A percentile compares a stretch with the other conserved stretches of the same genome.
Evolutionary conservation across 2,797 vertebrate genomes (phyloP).

Genomic region (Hydrocynus forskahlii): DNA sequence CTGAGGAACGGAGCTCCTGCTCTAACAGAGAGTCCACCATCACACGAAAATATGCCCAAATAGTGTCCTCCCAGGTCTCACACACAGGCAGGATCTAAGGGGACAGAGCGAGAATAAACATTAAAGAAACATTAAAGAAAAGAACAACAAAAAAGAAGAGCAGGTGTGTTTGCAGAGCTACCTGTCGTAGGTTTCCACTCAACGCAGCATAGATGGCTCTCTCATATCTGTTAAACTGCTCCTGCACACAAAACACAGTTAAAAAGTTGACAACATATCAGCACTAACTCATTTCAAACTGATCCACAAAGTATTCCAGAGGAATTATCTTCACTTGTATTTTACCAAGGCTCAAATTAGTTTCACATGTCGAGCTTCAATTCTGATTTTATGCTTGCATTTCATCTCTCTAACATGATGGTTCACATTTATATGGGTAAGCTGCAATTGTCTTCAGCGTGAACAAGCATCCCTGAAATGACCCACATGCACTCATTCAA

Average conservation of each 20-base stretch:
- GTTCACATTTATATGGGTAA: too few relatives aligned
- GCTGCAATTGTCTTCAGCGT: too few relatives aligned
- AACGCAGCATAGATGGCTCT: constrained; percentile 92
- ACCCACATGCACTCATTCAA: too few relatives aligned
- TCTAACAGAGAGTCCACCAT: constrained; percentile 96
- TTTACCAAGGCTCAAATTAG: too few relatives aligned
- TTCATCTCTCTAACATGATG: too few relatives aligned
- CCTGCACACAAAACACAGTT: constrained; percentile 72
- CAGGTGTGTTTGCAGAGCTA: constrained; percentile 56
- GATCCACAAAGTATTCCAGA: too few relatives aligned
- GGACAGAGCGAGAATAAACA: background rate
- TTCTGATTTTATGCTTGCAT: too few relatives aligned
- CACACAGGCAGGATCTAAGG: constrained; percentile 89
- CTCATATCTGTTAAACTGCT: constrained; percentile 91
- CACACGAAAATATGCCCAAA: constrained; percentile 94
- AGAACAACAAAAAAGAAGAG: background rate
- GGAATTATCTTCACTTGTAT: too few relatives aligned
- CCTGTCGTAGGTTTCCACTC: constrained; percentile 95
- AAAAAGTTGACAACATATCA: too few relatives aligned
- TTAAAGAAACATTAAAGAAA: background rate
- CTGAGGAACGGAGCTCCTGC: constrained; percentile 90
- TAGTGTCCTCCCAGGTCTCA: constrained; percentile 95
- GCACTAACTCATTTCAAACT: too few relatives aligned
- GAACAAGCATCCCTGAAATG: too few relatives aligned
- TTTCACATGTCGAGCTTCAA: too few relatives aligned